Evolutionary conservation across 2,797 vertebrate species (phyloP), one percentile per base, ranked within the genome.

Genomic region (Zenarchopterus dispar): DNA sequence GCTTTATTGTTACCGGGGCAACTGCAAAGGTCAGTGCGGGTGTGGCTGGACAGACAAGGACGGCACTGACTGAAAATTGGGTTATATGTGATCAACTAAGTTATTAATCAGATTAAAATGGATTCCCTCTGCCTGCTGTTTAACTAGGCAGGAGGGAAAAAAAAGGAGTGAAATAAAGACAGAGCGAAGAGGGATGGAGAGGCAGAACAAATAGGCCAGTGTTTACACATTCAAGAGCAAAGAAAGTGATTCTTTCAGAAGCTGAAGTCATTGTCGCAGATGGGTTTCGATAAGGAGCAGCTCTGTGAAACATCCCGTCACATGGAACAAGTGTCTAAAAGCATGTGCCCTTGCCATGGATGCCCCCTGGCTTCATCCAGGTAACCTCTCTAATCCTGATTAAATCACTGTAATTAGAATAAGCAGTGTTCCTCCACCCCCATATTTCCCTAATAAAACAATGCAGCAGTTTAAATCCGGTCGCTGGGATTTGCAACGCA

Each of bases 41-140:
- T 94, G 95, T 95, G 96, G 95, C 95, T 93, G 91, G 89, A 90
- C 91, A 93, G 95, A 96, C 96, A 96, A 97, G 96, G 96, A 96
- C 94, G 92, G 94, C 93, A 93, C 95, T 93, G 95, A 97, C 96
- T 95, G 95, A 96, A 98, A 98, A 99, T 97, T 96, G 96, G 97
- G 96, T 98, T 98, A 97, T 95, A 97, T 96, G 96, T 95, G 96
- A 97, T 97, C 96, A 96, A 96, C 95, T 96, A 96, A 96, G 95
- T 97, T 98, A 98, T 99, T 98, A 98, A 99, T 97, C 96, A 95
- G 96, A 96, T 95, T 95, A 97, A 98, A 98, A 97, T 96, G 96
- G 97, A 97, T 97, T 96, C 95, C 88, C 91, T 91, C 85, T 81
- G 90, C 91, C 92, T 91, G 91, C 90, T 93, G 92, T 93, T 93